phyloP scores from a whole-genome alignment of 2,888 invertebrate species.

The Drosophila paramelanica region DNA sequence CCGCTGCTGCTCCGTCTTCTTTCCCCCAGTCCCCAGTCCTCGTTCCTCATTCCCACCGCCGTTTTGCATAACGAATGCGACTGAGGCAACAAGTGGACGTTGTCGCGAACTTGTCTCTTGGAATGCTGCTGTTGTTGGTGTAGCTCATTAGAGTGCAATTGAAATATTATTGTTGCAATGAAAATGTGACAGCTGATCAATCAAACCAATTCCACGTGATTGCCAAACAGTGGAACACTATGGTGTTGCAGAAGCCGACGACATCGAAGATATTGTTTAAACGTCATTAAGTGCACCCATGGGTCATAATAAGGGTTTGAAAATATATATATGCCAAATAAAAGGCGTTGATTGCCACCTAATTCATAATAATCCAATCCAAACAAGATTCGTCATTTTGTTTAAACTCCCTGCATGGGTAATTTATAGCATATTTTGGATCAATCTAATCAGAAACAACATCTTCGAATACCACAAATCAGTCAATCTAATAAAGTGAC shows the following conservation, averaged over 20 bases:
- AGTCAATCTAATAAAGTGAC: too few relatives aligned
- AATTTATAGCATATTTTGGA: too few relatives aligned
- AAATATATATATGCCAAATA: neutral
- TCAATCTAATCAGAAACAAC: too few relatives aligned
- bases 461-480: too few relatives aligned
- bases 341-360: too few relatives aligned
- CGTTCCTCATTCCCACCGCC: neutral
- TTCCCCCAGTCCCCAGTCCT: neutral
- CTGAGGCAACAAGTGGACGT: slow-evolving; percentile 45
- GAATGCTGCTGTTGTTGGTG: slow-evolving; percentile 12
- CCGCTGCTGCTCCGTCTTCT: slow-evolving; percentile 2
- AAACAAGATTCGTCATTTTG: too few relatives aligned
- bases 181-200: slow-evolving; percentile 72
- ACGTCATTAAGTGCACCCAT: slow-evolving; percentile 12
- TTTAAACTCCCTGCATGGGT: too few relatives aligned
- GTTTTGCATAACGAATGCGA: slow-evolving; percentile 42
- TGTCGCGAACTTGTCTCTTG: slow-evolving; percentile 28
- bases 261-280: slow-evolving; percentile 30
- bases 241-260: slow-evolving; percentile 35
- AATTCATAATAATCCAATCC: too few relatives aligned
- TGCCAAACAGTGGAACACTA: neutral
- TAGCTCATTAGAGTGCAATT: slow-evolving; percentile 73
- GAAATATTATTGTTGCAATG: slow-evolving; percentile 73
- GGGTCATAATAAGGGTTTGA: neutral
- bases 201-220: slow-evolving; percentile 59